Evolutionary conservation across 2,888 invertebrate species (phyloP).

Genomic region (Timandra comae): DNA sequence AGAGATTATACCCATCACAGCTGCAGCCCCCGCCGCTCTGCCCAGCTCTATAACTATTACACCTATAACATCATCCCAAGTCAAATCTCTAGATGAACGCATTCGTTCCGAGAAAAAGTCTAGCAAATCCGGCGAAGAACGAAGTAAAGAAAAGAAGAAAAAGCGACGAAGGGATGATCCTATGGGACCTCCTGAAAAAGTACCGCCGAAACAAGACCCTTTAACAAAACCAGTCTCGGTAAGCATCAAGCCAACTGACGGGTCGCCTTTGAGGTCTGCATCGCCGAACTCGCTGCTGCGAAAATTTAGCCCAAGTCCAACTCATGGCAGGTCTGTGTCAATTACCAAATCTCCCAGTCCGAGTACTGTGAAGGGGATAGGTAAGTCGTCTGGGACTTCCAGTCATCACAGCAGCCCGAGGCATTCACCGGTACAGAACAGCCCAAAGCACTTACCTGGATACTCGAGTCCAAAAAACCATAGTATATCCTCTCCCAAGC

Average conservation of each 20-base stretch:
- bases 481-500: constrained; percentile 87
- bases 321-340: constrained; percentile 79
- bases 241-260: constrained; percentile 82
- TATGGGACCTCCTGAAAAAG: constrained; percentile 90
- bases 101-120: constrained; percentile 67
- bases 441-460: constrained; percentile 83
- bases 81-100: constrained; percentile 65
- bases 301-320: constrained; percentile 85
- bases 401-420: constrained; percentile 82
- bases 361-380: constrained; percentile 52
- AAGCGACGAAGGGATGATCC: constrained; percentile 85
- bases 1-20: constrained; percentile 88
- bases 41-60: constrained; percentile 92
- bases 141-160: constrained; percentile 82
- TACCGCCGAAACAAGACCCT: constrained; percentile 84
- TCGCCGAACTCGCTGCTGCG: constrained; percentile 81
- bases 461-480: constrained; percentile 88
- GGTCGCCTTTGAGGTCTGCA: constrained; percentile 79
- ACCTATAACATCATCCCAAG: constrained; percentile 81
- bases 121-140: constrained; percentile 61
- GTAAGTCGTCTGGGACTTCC: constrained; percentile 70
- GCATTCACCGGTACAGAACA: constrained; percentile 85
- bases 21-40: constrained; percentile 78
- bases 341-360: constrained; percentile 79
- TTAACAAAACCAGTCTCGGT: constrained; percentile 83